A percentile compares a stretch with the other conserved stretches of the same genome.
phyloP scores from a whole-genome alignment of 2,797 vertebrate species.

The Monodelphis domestica region DNA sequence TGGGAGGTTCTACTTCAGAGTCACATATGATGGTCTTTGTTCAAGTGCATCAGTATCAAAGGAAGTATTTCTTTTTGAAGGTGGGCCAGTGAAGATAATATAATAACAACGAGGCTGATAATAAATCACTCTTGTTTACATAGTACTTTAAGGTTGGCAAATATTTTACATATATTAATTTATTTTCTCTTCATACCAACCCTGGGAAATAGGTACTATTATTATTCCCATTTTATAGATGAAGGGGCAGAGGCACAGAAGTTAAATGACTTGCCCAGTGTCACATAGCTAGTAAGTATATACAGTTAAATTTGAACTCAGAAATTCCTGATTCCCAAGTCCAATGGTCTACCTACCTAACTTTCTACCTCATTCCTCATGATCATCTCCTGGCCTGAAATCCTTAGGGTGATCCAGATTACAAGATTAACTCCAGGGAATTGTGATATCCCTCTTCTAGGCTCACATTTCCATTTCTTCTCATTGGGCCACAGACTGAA shows the following conservation, averaged over 20 bases:
- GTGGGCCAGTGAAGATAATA: neutral
- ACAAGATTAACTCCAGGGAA: neutral
- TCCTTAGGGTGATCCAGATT: neutral
- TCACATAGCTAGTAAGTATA: neutral
- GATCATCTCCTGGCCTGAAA: neutral
- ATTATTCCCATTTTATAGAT: neutral
- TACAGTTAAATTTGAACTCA: no score
- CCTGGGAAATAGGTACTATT: neutral
- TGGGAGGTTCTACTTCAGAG: neutral
- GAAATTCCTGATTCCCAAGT: neutral
- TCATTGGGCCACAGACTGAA: neutral
- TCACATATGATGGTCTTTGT: neutral
- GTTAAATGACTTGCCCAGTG: neutral
- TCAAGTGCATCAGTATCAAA: neutral
- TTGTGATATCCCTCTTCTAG: neutral
- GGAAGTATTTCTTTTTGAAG: neutral
- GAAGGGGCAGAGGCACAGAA: neutral
- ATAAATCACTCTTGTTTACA: neutral
- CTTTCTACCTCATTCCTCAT: neutral
- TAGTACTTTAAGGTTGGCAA: neutral
- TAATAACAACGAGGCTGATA: neutral
- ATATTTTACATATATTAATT: neutral
- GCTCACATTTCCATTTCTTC: neutral
- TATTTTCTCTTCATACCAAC: neutral
- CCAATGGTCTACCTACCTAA: no score